Percentiles rank a stretch among this genome's conserved stretches.
These are phyloP conservation scores for Nomia melanderi DNA, from an alignment of 1,140 invertebrate genomes.

Conservation along the genomic window DNA sequence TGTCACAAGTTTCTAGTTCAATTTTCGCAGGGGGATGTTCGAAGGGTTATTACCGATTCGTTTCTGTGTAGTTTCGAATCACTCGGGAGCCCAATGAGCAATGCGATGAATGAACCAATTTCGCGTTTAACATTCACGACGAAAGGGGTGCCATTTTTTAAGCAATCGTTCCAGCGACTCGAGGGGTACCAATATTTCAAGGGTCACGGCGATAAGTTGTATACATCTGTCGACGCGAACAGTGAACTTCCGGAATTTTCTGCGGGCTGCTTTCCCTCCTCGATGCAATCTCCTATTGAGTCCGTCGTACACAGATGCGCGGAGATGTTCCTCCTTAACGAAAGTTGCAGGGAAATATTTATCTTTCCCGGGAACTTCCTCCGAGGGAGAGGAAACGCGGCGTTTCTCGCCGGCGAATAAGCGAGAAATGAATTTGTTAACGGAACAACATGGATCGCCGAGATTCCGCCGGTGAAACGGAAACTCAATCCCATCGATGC, in stretches of 20 bases:
- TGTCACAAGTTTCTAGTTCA: too few relatives aligned
- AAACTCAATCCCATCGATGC: too few relatives aligned
- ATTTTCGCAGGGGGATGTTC: too few relatives aligned
- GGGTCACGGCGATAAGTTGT: constrained; percentile 14
- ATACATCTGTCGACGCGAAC: background rate
- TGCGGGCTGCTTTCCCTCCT: background rate
- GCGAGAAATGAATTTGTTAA: constrained; percentile 13
- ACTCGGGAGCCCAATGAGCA: too few relatives aligned
- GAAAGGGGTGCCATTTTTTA: too few relatives aligned
- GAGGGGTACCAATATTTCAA: constrained; percentile 4
- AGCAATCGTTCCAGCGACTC: too few relatives aligned
- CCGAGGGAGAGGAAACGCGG: background rate
- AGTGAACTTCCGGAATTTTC: constrained; percentile 14
- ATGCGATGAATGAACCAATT: too few relatives aligned
- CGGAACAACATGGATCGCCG: background rate
- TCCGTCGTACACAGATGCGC: background rate
- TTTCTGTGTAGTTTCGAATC: too few relatives aligned
- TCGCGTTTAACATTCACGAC: too few relatives aligned
- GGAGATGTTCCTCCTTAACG: background rate
- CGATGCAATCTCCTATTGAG: constrained; percentile 13
- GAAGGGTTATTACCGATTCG: too few relatives aligned
- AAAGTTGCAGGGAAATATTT: constrained; percentile 31
- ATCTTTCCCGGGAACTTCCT: constrained; percentile 15
- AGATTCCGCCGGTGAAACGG: too few relatives aligned
- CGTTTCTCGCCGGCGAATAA: background rate